Conservation (phyloP, 1,140 invertebrate genomes). For the Bilobella aurantiaca region DNA sequence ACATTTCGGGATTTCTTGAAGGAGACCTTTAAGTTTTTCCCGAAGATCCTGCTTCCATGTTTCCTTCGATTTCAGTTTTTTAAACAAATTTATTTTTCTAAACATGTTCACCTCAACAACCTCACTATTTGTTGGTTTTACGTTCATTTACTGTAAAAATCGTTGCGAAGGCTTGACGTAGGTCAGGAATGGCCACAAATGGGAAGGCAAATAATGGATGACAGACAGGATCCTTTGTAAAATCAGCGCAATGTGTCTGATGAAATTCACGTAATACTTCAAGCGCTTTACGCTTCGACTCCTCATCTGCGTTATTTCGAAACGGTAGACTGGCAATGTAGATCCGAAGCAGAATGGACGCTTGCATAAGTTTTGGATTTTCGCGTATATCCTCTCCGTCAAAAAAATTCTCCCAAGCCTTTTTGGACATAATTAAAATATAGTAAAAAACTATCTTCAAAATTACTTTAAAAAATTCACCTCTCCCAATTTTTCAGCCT, state of each 20-base stretch:
- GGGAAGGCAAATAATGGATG: conserved; percentile 26
- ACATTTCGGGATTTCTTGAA: neutral
- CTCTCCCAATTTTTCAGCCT: too few species aligned
- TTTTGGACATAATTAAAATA: too few species aligned
- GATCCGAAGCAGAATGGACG: neutral
- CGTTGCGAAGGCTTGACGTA: conserved; percentile 18
- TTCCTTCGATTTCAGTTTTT: too few species aligned
- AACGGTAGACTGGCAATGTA: neutral
- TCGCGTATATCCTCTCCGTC: neutral
- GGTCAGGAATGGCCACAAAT: conserved; percentile 21
- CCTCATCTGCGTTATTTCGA: neutral
- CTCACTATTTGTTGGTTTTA: neutral
- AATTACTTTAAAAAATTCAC: too few species aligned
- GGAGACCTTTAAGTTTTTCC: neutral
- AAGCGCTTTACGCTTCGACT: neutral
- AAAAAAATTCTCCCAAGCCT: neutral
- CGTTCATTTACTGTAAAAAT: conserved; percentile 10
- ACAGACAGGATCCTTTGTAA: neutral
- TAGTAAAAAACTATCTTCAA: too few species aligned
- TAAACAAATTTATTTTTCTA: too few species aligned
- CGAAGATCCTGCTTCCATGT: too few species aligned
- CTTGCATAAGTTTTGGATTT: neutral
- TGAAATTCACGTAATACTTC: neutral
- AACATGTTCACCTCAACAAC: neutral
- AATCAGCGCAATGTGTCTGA: neutral